Evolutionary conservation across 1,140 invertebrate genomes (phyloP).

Genomic region (Zaprionus nigranus): DNA sequence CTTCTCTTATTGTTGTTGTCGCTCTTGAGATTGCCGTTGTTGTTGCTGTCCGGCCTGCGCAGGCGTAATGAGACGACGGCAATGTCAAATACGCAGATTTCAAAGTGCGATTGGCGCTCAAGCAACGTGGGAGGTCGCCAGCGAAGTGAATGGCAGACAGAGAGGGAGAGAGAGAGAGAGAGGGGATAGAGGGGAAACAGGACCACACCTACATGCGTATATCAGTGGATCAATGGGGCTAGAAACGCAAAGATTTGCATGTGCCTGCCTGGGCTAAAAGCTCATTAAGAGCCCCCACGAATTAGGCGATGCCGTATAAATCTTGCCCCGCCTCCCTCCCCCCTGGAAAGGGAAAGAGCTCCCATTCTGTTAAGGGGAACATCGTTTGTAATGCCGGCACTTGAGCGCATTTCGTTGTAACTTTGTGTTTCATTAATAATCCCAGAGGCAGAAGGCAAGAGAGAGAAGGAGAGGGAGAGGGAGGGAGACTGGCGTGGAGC

Average conservation of each 20-base stretch:
- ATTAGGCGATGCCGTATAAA: constrained; percentile 59
- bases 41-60: constrained; percentile 59
- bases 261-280: constrained; percentile 34
- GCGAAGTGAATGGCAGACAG: background rate
- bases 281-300: constrained; percentile 61
- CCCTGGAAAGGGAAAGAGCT: background rate
- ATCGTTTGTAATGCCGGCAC: constrained; percentile 46
- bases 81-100: constrained; percentile 81
- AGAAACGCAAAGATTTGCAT: constrained; percentile 58
- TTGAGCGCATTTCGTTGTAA: constrained; percentile 78
- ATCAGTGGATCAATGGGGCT: constrained; percentile 42
- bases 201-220: constrained; percentile 50
- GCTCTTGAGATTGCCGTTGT: constrained; percentile 18
- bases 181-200: background rate
- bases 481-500: background rate
- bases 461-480: background rate
- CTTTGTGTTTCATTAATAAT: constrained; percentile 81
- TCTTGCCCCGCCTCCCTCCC: constrained; percentile 34
- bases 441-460: constrained; percentile 26
- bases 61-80: constrained; percentile 76
- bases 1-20: constrained; percentile 30
- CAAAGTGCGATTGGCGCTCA: constrained; percentile 63
- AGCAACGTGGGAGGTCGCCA: constrained; percentile 63
- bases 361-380: background rate
- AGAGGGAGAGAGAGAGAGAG: background rate